phyloP scores from a whole-genome alignment of 2,888 invertebrate genomes.

The Monochamus alternatus region DNA sequence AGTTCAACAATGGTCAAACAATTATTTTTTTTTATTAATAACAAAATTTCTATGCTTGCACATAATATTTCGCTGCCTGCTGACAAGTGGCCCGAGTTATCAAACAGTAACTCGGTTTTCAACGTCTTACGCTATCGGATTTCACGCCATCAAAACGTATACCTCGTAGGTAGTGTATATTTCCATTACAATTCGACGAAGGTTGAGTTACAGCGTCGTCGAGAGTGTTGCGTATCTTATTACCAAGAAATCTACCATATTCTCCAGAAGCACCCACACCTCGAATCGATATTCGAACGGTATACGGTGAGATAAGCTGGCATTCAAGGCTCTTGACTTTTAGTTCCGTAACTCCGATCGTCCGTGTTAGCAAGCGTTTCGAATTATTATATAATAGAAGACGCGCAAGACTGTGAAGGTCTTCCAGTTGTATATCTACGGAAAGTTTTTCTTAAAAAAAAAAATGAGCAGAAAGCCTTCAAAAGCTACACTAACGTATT shows the following conservation, averaged over 20 bases:
- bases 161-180: background rate
- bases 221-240: background rate
- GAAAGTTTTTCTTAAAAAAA: too few species aligned
- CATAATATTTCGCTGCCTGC: too few species aligned
- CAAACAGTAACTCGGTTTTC: background rate
- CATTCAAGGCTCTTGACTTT: slow-evolving; percentile 12
- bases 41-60: too few species aligned
- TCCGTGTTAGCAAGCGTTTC: background rate
- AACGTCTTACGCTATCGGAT: background rate
- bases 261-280: background rate
- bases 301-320: background rate
- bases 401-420: background rate
- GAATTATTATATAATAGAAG: background rate
- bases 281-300: slow-evolving; percentile 2
- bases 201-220: background rate
- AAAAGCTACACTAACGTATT: too few species aligned
- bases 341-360: slow-evolving; percentile 9
- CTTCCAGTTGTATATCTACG: too few species aligned
- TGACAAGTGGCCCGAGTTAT: too few species aligned
- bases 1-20: too few species aligned
- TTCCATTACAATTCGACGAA: background rate
- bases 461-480: too few species aligned
- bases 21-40: too few species aligned
- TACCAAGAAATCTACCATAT: slow-evolving; percentile 1
- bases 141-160: background rate